Evolutionary conservation across 2,113 vertebrate species (phyloP).

Genomic region (Hemichromis elongatus): DNA sequence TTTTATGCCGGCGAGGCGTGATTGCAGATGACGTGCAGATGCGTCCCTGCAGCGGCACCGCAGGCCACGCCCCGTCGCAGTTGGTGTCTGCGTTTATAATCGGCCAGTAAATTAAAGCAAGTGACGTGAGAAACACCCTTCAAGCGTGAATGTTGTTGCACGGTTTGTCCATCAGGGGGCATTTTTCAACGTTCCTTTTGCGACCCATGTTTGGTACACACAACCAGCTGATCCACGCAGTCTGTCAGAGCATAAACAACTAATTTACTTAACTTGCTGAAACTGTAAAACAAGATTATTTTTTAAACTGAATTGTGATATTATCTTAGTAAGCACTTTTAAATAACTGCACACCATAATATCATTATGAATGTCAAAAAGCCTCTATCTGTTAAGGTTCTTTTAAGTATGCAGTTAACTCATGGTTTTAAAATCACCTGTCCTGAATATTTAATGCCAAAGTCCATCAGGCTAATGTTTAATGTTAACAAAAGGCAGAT

Average conservation of each 20-base stretch:
- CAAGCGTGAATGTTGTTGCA: background rate
- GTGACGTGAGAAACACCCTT: background rate
- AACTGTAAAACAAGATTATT: background rate
- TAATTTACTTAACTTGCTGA: background rate
- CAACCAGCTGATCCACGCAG: background rate
- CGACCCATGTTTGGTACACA: fast-evolving
- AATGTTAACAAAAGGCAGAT: background rate
- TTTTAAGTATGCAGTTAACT: background rate
- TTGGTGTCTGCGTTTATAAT: background rate
- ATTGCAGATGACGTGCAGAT: too few species aligned
- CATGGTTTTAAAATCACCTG: background rate
- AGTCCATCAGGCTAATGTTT: background rate
- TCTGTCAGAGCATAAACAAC: fast-evolving
- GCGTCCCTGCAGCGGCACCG: too few species aligned
- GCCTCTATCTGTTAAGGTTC: too few species aligned
- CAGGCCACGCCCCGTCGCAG: too few species aligned
- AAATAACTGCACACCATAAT: background rate
- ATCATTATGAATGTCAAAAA: background rate
- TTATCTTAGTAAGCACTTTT: background rate
- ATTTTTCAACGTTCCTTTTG: background rate
- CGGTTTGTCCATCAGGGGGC: background rate
- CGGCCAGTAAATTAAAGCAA: background rate
- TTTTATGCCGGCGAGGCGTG: too few species aligned
- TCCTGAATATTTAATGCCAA: background rate
- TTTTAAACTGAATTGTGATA: background rate